phyloP scores from a whole-genome alignment of 2,888 invertebrate species.

The Dorcus parallelipipedus region DNA sequence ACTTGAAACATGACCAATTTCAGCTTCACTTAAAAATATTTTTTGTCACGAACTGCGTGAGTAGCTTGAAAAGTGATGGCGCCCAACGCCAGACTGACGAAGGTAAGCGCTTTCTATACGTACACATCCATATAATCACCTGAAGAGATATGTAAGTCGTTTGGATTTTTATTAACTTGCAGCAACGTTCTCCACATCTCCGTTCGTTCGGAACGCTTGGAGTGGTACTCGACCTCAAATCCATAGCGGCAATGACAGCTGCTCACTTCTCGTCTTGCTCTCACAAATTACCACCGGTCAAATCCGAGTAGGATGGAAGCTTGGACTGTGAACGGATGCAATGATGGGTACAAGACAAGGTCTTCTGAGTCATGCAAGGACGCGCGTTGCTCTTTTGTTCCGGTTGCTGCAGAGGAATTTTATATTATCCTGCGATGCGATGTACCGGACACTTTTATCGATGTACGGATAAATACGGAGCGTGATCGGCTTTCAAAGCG shows the following conservation, averaged over 20 bases:
- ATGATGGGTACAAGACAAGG: slow-evolving; percentile 33
- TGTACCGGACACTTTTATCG: slow-evolving; percentile 1
- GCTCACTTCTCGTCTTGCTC: background rate
- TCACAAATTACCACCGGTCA: background rate
- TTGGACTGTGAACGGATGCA: background rate
- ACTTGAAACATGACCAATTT: no score
- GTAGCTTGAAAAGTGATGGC: no score
- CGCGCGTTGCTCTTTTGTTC: slow-evolving; percentile 43
- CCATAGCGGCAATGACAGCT: background rate
- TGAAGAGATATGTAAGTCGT: no score
- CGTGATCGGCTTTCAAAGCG: background rate
- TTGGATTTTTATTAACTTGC: background rate
- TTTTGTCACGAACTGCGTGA: no score
- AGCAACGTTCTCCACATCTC: background rate
- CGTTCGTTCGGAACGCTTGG: background rate
- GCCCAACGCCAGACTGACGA: no score
- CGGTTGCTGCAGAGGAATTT: slow-evolving; percentile 29
- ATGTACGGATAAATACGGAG: background rate
- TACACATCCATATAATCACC: no score
- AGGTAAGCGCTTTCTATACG: no score
- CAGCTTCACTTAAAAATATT: no score
- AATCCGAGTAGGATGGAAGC: background rate
- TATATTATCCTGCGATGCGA: slow-evolving; percentile 1
- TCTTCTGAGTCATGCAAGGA: slow-evolving; percentile 45
- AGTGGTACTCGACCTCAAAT: background rate